These are phyloP conservation scores for Serinus canaria DNA, from an alignment of 2,113 vertebrate genomes.

Conservation along the genomic window DNA sequence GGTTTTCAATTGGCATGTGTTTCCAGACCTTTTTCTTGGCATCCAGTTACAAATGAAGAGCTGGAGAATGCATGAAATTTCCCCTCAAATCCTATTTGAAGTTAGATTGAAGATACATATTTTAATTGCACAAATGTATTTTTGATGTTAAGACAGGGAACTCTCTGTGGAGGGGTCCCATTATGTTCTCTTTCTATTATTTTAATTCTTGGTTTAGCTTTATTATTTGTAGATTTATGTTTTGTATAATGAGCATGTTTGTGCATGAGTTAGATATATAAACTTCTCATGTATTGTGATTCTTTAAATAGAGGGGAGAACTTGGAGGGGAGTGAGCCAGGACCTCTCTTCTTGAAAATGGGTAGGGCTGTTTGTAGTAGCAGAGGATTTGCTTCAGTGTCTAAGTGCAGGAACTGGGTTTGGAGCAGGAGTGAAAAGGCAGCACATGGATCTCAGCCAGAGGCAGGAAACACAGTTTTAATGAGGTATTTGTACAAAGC, in stretches of 20 bases:
- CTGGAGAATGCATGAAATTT: background rate
- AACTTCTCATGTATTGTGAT: background rate
- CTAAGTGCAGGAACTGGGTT: background rate
- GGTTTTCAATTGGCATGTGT: background rate
- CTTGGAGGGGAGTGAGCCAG: background rate
- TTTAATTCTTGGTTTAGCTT: background rate
- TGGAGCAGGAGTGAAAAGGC: background rate
- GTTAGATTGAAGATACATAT: background rate
- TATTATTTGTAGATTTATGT: background rate
- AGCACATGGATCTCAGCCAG: background rate
- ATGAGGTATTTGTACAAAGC: background rate
- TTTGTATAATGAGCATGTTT: background rate
- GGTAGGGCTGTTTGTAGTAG: background rate
- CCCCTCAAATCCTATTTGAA: background rate
- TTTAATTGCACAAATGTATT: background rate
- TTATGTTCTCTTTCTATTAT: background rate
- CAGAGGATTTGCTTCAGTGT: background rate
- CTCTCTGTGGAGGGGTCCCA: background rate
- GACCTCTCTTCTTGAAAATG: background rate
- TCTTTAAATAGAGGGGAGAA: background rate
- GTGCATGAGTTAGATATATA: background rate
- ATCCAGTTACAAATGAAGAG: background rate
- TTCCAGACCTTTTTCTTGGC: background rate
- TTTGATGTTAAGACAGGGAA: background rate
- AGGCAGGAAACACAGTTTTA: background rate